Evolutionary conservation across 92 coral and sea anemone genomes (phyloP).

Genomic region (Paragorgia papillata): DNA sequence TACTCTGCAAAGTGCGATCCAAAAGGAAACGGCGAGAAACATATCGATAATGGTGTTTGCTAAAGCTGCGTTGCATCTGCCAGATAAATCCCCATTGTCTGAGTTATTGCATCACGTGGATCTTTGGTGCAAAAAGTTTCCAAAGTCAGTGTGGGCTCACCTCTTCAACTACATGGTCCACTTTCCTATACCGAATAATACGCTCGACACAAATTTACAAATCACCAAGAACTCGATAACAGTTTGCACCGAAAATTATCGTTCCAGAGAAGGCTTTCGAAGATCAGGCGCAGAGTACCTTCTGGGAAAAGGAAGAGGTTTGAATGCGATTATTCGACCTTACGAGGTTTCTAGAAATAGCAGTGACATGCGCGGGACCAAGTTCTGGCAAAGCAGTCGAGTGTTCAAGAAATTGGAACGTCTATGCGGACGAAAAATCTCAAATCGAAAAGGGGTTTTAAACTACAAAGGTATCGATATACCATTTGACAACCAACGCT

Average conservation of each 20-base stretch:
- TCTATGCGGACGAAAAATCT: slow-evolving; percentile 13
- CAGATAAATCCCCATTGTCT: not conserved
- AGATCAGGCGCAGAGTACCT: slow-evolving; percentile 31
- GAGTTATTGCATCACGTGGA: slow-evolving; percentile 8
- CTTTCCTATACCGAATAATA: slow-evolving; percentile 4
- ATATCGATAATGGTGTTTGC: slow-evolving; percentile 14
- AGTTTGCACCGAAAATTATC: slow-evolving; percentile 1
- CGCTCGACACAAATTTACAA: slow-evolving; percentile 13
- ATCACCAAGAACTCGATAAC: slow-evolving; percentile 7
- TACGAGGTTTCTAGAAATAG: slow-evolving; percentile 12
- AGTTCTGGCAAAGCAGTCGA: slow-evolving; percentile 26
- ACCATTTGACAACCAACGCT: slow-evolving; percentile 22
- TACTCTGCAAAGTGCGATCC: not conserved
- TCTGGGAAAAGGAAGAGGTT: slow-evolving; percentile 36
- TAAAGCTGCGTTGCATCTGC: slow-evolving; percentile 6
- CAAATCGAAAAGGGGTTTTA: slow-evolving; percentile 14
- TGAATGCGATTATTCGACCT: not conserved
- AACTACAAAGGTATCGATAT: slow-evolving; percentile 3
- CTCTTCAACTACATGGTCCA: slow-evolving; percentile 37
- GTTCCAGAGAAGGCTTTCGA: slow-evolving; percentile 5
- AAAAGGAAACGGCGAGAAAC: slow-evolving; percentile 1
- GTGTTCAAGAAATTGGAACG: slow-evolving; percentile 26
- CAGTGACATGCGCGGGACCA: slow-evolving; percentile 10
- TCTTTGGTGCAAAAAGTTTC: slow-evolving; percentile 1
- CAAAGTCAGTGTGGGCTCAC: slow-evolving; percentile 42